Evolutionary conservation across 2,888 invertebrate genomes (phyloP), one percentile per base, ranked within the genome.

Genomic region (Pycnomerus fuliginosus): DNA sequence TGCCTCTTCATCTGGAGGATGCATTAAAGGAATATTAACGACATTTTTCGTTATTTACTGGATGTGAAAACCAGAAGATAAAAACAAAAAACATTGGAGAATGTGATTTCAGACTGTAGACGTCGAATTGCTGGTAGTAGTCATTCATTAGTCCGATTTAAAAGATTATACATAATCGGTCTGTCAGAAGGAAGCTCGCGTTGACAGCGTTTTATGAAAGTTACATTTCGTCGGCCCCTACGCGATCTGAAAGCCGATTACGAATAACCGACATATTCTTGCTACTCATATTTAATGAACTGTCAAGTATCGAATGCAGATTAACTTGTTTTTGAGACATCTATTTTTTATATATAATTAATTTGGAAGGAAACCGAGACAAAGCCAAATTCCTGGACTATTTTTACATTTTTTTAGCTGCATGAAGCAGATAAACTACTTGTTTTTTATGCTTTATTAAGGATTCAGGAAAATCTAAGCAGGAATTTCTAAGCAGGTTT

Each of bases 231-330:
- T 58, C 56, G 52, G 53, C 45, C 59, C 47, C 52, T 52, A 58
- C 57, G 50, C 59, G 61, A 61, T 62, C 51, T 50, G 45, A 50
- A 45, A 56, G 50, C 42, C 52, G 60, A 60, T 59, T 58, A 48
- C 17, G 30, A 52, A 44, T 31, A 49, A 44, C 55, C 52, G 62
- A 63, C 64, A 62, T 61, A 64, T 64, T 63, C 64, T 56, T 48
- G 61, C 65, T 64, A 60, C 62, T 62, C 64, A 64, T 62, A 62
- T 62, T 62, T 65, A 65, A 65, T 65, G 61, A 65, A 64, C 65
- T 64, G 64, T 64, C 62, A 61, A 48, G 48, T 33, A 35, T 34
- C 23, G 17, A 25, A 31, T 40, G 23, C 27, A 39, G 16, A 30
- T 14, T 30, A 10, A 17, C 27, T 32, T 39, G 32, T 32, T 25